phyloP scores from a whole-genome alignment of 2,113 vertebrate species.

The Marmota flaviventris region DNA sequence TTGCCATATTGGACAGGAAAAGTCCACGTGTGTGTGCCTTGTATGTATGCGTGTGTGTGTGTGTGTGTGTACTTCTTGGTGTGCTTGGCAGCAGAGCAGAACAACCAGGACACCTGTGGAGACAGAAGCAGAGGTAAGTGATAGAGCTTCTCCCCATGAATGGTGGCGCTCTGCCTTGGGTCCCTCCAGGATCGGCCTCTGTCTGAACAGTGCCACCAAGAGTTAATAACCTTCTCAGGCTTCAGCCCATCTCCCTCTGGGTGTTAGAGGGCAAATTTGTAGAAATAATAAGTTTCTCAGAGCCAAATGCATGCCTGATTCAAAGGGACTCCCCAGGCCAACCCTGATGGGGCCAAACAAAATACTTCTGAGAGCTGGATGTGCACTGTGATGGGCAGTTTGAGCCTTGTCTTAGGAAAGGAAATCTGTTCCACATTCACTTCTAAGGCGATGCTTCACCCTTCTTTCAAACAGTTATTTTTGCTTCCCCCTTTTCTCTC shows the following conservation, averaged over 20 bases:
- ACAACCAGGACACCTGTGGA: rapidly evolving
- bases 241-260: not conserved
- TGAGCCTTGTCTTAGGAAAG: not conserved
- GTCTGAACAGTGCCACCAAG: conserved; percentile 1
- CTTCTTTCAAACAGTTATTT: not conserved
- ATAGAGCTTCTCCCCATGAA: not conserved
- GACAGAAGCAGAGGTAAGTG: not conserved
- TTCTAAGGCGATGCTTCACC: not conserved
- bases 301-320: conserved; percentile 28
- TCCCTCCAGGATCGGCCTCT: not conserved
- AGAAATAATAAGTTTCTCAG: conserved; percentile 50
- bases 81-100: too few species aligned
- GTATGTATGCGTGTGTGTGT: rapidly evolving
- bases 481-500: not conserved
- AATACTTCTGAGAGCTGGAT: not conserved
- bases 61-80: rapidly evolving
- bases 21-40: too few species aligned
- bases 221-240: not conserved
- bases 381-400: not conserved
- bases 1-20: too few species aligned
- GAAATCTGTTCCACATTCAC: conserved; percentile 15
- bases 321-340: conserved; percentile 49
- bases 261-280: conserved; percentile 32
- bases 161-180: too few species aligned
- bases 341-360: conserved; percentile 13